Percentiles rank a stretch among this genome's conserved stretches.
phyloP scores from a whole-genome alignment of 1,140 invertebrate species.

The Nomia melanderi region DNA sequence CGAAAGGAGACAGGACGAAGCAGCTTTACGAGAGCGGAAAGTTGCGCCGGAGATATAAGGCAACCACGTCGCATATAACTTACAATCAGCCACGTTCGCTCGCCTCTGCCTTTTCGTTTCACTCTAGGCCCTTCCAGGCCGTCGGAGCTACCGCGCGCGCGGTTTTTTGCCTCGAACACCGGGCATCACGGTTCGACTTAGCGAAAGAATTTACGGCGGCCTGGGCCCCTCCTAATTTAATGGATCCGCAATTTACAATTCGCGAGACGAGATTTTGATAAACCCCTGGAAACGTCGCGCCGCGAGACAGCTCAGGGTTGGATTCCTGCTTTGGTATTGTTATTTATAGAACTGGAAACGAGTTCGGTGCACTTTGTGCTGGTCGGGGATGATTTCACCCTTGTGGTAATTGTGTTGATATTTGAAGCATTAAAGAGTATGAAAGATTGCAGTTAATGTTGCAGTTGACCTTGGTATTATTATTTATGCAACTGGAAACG shows the following conservation, averaged over 20 bases:
- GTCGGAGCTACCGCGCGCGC: slow-evolving; percentile 55
- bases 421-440: too few relatives aligned
- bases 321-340: not conserved
- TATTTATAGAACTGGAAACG: not conserved
- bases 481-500: not conserved
- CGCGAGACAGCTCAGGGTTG: too few relatives aligned
- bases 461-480: slow-evolving; percentile 7
- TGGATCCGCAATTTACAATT: slow-evolving; percentile 39
- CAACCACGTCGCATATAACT: slow-evolving; percentile 80
- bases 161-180: slow-evolving; percentile 64
- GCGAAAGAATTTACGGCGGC: slow-evolving; percentile 55
- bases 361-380: not conserved
- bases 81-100: slow-evolving; percentile 77
- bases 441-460: too few relatives aligned
- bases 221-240: slow-evolving; percentile 51
- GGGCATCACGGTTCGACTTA: slow-evolving; percentile 65
- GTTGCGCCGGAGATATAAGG: slow-evolving; percentile 79
- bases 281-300: slow-evolving; percentile 21
- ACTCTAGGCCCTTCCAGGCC: slow-evolving; percentile 56
- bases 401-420: too few relatives aligned
- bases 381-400: not conserved
- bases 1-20: slow-evolving; percentile 66
- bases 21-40: slow-evolving; percentile 80
- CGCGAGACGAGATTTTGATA: slow-evolving; percentile 45
- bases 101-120: slow-evolving; percentile 60